Percentiles rank a stretch among this genome's conserved stretches.
Evolutionary conservation across 2,888 invertebrate species (phyloP).

Genomic region (Vesta saturnalis): DNA sequence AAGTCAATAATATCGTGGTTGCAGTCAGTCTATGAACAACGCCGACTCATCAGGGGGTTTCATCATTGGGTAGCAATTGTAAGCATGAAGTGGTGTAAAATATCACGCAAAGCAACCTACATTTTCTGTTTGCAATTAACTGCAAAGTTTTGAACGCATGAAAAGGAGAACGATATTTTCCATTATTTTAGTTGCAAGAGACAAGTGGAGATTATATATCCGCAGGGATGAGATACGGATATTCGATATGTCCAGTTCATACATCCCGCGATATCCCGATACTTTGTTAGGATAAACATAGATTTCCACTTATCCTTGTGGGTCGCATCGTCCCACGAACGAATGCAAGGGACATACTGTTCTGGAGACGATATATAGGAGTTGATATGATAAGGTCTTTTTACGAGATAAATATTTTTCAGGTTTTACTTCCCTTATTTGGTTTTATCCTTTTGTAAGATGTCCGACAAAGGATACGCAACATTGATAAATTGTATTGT

Average conservation of each 20-base stretch:
- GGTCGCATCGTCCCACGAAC: constrained; percentile 30
- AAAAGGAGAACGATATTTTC: not conserved
- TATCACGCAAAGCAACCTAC: constrained; percentile 32
- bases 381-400: constrained; percentile 28
- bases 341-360: constrained; percentile 28
- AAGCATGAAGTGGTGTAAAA: constrained; percentile 33
- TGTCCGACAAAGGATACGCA: constrained; percentile 9
- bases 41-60: constrained; percentile 45
- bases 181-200: constrained; percentile 14
- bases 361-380: constrained; percentile 28
- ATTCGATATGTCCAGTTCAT: constrained; percentile 37
- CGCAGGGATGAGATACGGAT: constrained; percentile 28
- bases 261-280: constrained; percentile 37
- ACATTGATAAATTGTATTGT: constrained; percentile 17
- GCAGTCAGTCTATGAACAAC: constrained; percentile 45
- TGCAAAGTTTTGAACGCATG: not conserved
- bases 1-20: constrained; percentile 49
- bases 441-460: constrained; percentile 11
- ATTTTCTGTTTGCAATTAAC: constrained; percentile 9
- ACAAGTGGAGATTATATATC: constrained; percentile 37
- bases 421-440: constrained; percentile 14
- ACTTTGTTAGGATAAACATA: constrained; percentile 43
- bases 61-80: constrained; percentile 31
- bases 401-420: constrained; percentile 28
- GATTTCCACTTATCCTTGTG: constrained; percentile 43